Conservation (phyloP, 2,797 vertebrate species). For the Enteromius viviparus region DNA sequence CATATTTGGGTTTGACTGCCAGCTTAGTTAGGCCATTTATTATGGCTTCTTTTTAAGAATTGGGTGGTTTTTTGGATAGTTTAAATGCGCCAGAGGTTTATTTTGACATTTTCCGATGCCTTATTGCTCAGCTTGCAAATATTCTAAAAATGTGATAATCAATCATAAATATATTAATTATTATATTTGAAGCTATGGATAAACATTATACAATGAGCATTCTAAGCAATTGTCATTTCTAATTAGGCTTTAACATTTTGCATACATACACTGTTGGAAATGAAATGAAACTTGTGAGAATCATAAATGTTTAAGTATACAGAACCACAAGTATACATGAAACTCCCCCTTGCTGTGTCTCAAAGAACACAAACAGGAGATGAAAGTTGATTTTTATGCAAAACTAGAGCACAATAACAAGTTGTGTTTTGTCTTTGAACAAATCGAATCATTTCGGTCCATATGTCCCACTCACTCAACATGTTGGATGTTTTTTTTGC, state of each 20-base stretch:
- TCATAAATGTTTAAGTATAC: not conserved
- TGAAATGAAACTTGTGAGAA: not conserved
- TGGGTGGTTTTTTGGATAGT: not conserved
- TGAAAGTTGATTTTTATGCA: slow-evolving; percentile 13
- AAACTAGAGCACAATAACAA: not conserved
- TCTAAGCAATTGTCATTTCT: not conserved
- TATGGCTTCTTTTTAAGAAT: not conserved
- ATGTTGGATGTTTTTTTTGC: not conserved
- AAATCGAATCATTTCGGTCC: slow-evolving; percentile 7
- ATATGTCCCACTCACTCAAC: slow-evolving; percentile 11
- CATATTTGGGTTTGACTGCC: slow-evolving; percentile 5
- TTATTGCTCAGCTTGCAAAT: not conserved
- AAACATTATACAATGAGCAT: not conserved
- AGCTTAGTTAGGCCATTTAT: not conserved
- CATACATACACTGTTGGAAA: not conserved
- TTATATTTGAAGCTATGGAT: not conserved
- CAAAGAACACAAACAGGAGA: not conserved
- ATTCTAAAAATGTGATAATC: not conserved
- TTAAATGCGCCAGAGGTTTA: not conserved
- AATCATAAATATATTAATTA: not conserved
- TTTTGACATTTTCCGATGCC: not conserved
- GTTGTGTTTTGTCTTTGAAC: not conserved
- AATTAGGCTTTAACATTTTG: not conserved
- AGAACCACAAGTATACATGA: not conserved
- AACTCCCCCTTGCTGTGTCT: not conserved